phyloP scores from a whole-genome alignment of 1,140 invertebrate genomes.

The Cydia pomonella region DNA sequence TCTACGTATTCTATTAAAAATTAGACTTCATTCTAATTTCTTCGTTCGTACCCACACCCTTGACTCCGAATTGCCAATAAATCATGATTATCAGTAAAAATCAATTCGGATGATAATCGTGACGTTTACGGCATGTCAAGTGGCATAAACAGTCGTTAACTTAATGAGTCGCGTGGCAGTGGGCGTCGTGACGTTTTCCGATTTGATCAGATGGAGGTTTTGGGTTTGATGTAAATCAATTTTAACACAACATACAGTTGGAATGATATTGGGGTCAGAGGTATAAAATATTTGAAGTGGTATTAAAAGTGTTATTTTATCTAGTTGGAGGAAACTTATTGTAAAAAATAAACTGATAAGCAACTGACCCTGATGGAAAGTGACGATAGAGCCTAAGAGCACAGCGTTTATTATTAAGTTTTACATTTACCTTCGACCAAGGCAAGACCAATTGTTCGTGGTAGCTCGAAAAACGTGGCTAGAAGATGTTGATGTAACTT shows the following conservation, averaged over 20 bases:
- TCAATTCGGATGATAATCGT: slow-evolving; percentile 17
- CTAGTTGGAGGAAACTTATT: no score
- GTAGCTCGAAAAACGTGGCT: no score
- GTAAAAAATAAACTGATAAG: no score
- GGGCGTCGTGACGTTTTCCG: neutral
- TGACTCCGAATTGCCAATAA: neutral
- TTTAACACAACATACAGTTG: neutral
- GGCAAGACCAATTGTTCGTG: no score
- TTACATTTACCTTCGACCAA: no score
- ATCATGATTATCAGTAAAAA: slow-evolving; percentile 11
- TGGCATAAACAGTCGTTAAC: slow-evolving; percentile 21
- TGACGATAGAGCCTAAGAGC: no score
- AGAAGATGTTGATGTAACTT: no score
- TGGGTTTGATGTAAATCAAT: neutral
- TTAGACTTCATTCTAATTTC: neutral
- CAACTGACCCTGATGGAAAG: no score
- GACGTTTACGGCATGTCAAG: slow-evolving; percentile 29
- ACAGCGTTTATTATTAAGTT: no score
- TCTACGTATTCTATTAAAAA: neutral
- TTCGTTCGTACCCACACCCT: neutral
- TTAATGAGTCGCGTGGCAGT: neutral
- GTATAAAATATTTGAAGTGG: neutral
- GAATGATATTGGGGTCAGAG: neutral
- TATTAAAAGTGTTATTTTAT: no score
- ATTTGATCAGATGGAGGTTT: neutral